Conservation (phyloP, 2,113 vertebrate species). For the Sinocyclocheilus grahami region DNA sequence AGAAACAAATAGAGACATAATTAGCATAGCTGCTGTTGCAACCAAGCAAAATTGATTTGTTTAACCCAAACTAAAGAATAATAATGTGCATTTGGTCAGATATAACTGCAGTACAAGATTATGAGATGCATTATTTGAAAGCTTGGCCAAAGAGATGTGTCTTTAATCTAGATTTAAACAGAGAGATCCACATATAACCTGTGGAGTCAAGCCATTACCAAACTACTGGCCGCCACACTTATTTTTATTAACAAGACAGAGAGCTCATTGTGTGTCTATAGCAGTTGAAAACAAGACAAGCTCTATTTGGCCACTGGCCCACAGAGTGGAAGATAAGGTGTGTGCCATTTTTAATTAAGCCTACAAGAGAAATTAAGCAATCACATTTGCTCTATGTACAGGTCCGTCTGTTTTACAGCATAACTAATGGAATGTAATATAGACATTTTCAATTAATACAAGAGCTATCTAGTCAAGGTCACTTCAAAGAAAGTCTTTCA, state of each 20-base stretch:
- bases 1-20: no score
- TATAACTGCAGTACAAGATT: no score
- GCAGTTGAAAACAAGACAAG: slow-evolving; percentile 1
- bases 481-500: background rate
- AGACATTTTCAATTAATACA: slow-evolving; percentile 21
- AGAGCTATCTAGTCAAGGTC: slow-evolving; percentile 16
- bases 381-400: slow-evolving; percentile 4
- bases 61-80: no score
- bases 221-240: background rate
- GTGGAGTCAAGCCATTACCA: background rate
- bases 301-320: background rate
- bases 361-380: background rate
- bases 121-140: no score
- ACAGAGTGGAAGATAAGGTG: slow-evolving; percentile 18
- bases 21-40: no score
- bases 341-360: slow-evolving; percentile 41
- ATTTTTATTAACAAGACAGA: slow-evolving; percentile 26
- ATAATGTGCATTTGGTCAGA: no score
- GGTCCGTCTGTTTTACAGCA: background rate
- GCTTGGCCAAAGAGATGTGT: no score
- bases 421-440: background rate
- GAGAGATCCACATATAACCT: background rate
- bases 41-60: no score
- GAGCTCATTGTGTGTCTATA: background rate
- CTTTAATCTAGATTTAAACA: no score